phyloP scores from a whole-genome alignment of 2,797 vertebrate genomes.

The Brachyrhaphis roseni region DNA sequence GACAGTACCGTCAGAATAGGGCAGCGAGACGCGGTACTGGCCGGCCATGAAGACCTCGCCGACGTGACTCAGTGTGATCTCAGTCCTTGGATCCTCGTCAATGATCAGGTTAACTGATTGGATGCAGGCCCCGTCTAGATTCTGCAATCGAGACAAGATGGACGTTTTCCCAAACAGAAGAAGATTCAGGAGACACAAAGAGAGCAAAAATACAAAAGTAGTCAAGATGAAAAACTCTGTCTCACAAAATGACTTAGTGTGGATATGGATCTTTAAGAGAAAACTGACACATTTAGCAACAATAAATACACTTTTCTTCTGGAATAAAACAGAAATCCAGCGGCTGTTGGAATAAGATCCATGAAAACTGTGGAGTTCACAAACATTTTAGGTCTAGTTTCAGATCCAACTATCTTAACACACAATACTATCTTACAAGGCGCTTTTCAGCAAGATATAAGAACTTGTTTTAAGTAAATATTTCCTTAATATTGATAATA shows the following conservation, averaged over 20 bases:
- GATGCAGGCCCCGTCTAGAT: slow-evolving; percentile 93
- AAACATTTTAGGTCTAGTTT: no score
- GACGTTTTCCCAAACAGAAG: slow-evolving; percentile 20
- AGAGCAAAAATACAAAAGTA: slow-evolving; percentile 6
- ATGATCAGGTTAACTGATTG: slow-evolving; percentile 91
- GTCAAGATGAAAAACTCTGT: not conserved
- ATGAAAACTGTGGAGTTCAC: not conserved
- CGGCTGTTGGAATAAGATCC: not conserved
- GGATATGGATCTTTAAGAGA: not conserved
- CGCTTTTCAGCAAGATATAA: no score
- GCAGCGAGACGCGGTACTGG: slow-evolving; percentile 92
- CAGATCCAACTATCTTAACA: no score
- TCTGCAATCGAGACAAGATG: slow-evolving; percentile 79
- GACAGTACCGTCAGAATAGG: slow-evolving; percentile 90
- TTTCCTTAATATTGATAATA: no score
- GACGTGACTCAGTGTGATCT: slow-evolving; percentile 91
- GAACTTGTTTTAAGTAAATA: no score
- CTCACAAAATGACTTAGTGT: not conserved
- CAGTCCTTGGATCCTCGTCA: slow-evolving; percentile 90
- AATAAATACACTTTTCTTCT: not conserved
- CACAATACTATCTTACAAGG: no score
- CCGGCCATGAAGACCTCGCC: slow-evolving; percentile 92
- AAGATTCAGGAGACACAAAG: slow-evolving; percentile 27
- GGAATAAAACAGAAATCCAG: not conserved
- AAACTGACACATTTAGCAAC: not conserved